Base-by-base conservation (phyloP, 2,113 vertebrate genomes). In the Phylloscopus whistleri region DNA sequence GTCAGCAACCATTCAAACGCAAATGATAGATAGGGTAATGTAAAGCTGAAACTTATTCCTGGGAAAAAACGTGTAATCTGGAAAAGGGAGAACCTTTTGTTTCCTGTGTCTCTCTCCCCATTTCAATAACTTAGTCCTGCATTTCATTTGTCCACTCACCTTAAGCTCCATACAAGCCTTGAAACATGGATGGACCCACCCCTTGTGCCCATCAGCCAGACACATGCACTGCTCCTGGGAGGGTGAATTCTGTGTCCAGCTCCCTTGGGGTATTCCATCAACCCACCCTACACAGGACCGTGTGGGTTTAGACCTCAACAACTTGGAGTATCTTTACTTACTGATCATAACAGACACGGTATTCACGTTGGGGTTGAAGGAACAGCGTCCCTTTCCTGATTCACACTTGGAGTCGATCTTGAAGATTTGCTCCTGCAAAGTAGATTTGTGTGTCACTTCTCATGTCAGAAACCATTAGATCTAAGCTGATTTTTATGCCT, bases 311-410 rank as follows among this genome's bases (percentile, higher is more conserved):
- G 67, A 68, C 37, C 30, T 37, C 76, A 81, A 13, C 31, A 85
- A 14, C 48, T 18, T 18, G 21, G 37, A 16, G 51, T 28, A 26
- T 56, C 84, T 95, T 85, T 93, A 99, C 99, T 98, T 98, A 99
- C 99, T 99, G 96, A 99, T 99, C 99, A 99, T 99, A 92, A 99
- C 98, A 62, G 99, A 99, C 58, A 99, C 99, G 0, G 99, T 99
- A 80, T 99, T 99, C 95, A 99, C 99, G 69, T 97, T 98, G 23
- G 99, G 99, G 80, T 99, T 99, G 98, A 99, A 99, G 87, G 99
- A 99, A 91, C 99, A 99, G 80, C 99, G 98, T 56, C 99, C 99
- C 96, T 99, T 99, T 59, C 99, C 99, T 22, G 99, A 99, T 97
- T 99, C 99, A 53, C 98, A 98, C 93, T 98, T 98, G 23, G 99